Conservation (phyloP, 2,888 invertebrate species). For the Iselma pallidipennis region DNA sequence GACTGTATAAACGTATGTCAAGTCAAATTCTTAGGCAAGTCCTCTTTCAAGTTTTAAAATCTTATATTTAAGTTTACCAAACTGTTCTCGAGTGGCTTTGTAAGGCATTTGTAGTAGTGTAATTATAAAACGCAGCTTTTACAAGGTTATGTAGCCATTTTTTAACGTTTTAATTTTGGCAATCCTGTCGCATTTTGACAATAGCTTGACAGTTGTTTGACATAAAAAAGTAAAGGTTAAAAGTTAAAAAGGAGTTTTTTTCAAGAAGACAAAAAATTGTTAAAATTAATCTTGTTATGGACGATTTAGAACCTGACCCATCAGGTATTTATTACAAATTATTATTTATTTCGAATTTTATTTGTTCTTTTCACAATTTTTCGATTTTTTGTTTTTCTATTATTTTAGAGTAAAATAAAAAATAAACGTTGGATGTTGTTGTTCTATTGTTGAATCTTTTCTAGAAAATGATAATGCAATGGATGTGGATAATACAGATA, state of each 20-base stretch:
- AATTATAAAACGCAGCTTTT: too few species aligned
- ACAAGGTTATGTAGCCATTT: too few species aligned
- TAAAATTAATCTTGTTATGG: not conserved
- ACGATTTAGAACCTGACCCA: not conserved
- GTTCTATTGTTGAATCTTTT: constrained; percentile 1
- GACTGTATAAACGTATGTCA: too few species aligned
- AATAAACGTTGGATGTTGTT: not conserved
- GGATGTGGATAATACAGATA: constrained; percentile 23
- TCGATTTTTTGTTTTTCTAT: not conserved
- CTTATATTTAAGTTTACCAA: too few species aligned
- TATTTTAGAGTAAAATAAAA: not conserved
- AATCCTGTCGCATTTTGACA: not conserved
- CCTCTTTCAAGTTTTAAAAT: too few species aligned
- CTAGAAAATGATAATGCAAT: constrained; percentile 26
- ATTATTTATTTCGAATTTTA: not conserved
- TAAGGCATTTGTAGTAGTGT: too few species aligned
- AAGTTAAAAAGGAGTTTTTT: constrained; percentile 2
- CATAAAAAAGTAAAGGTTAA: not conserved
- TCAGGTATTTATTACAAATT: not conserved
- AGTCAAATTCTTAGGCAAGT: too few species aligned
- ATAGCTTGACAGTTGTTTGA: too few species aligned
- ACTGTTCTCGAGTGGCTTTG: too few species aligned
- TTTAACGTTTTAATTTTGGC: not conserved
- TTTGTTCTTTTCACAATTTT: not conserved
- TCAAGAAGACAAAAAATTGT: not conserved